These are phyloP conservation scores for Drosophila crucigera DNA, from an alignment of 2,888 invertebrate species.

Conservation along the genomic window DNA sequence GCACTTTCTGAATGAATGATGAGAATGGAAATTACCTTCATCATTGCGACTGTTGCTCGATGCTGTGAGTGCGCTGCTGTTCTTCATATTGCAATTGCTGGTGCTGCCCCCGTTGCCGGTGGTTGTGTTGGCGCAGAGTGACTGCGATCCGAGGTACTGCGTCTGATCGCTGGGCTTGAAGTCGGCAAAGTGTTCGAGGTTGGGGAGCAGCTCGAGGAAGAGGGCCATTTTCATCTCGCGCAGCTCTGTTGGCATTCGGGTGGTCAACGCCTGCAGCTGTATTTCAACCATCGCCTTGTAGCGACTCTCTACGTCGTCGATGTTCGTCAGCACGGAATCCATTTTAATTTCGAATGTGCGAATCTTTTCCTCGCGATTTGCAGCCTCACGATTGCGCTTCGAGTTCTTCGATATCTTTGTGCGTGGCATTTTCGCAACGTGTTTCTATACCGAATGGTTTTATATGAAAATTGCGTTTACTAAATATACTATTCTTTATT, in stretches of 20 bases:
- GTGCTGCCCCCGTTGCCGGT: constrained; percentile 19
- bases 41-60: constrained; percentile 64
- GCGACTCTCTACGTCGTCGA: constrained; percentile 68
- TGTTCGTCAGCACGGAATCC: constrained; percentile 67
- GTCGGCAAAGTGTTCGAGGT: constrained; percentile 58
- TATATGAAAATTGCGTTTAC: constrained; percentile 4
- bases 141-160: constrained; percentile 55
- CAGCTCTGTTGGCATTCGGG: constrained; percentile 65
- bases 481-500: background rate
- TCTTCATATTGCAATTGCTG: constrained; percentile 2
- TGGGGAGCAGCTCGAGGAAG: constrained; percentile 71
- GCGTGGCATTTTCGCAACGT: constrained; percentile 80
- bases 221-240: constrained; percentile 78
- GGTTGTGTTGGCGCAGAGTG: constrained; percentile 53
- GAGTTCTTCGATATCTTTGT: constrained; percentile 84
- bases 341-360: constrained; percentile 79
- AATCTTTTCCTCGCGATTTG: constrained; percentile 83
- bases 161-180: constrained; percentile 70
- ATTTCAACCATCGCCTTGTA: constrained; percentile 53
- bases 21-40: constrained; percentile 57
- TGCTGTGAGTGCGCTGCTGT: constrained; percentile 2
- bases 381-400: constrained; percentile 84
- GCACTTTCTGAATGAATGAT: background rate
- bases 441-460: background rate
- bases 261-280: constrained; percentile 54